Conservation (phyloP, 2,888 invertebrate genomes). For the Erebia palarica region DNA sequence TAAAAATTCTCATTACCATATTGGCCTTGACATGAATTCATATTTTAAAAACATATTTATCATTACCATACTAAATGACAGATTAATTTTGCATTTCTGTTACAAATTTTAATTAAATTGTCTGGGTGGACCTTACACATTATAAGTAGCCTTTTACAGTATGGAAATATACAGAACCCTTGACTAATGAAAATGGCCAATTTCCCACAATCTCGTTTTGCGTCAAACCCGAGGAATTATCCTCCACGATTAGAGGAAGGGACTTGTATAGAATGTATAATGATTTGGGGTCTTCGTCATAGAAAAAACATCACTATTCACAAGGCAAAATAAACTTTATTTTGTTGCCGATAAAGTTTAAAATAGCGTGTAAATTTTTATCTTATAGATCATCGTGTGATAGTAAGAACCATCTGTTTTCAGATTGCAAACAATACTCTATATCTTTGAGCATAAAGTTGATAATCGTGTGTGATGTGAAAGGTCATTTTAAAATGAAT, state of each 20-base stretch:
- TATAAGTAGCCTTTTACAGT: background rate
- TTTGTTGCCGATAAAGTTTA: background rate
- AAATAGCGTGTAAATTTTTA: background rate
- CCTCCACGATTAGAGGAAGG: slow-evolving; percentile 35
- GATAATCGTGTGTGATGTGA: background rate
- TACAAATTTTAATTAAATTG: background rate
- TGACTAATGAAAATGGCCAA: slow-evolving; percentile 5
- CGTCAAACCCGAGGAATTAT: slow-evolving; percentile 26
- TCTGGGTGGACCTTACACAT: background rate
- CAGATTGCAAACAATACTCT: slow-evolving; percentile 3
- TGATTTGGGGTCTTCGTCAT: slow-evolving; percentile 24
- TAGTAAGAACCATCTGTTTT: background rate
- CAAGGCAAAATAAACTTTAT: slow-evolving; percentile 5
- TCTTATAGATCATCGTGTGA: background rate
- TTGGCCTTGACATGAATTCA: too few relatives aligned
- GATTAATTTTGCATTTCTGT: background rate
- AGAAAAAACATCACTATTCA: slow-evolving; percentile 2
- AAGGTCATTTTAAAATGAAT: slow-evolving; percentile 12
- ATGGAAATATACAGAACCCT: slow-evolving; percentile 2
- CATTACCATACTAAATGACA: too few relatives aligned
- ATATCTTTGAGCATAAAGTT: background rate
- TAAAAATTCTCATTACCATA: too few relatives aligned
- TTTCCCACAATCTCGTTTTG: slow-evolving; percentile 19
- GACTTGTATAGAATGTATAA: slow-evolving; percentile 35
- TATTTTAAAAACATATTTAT: too few relatives aligned